These are phyloP conservation scores for Bujurquina vittata DNA, from an alignment of 2,113 vertebrate genomes.

Conservation along the genomic window DNA sequence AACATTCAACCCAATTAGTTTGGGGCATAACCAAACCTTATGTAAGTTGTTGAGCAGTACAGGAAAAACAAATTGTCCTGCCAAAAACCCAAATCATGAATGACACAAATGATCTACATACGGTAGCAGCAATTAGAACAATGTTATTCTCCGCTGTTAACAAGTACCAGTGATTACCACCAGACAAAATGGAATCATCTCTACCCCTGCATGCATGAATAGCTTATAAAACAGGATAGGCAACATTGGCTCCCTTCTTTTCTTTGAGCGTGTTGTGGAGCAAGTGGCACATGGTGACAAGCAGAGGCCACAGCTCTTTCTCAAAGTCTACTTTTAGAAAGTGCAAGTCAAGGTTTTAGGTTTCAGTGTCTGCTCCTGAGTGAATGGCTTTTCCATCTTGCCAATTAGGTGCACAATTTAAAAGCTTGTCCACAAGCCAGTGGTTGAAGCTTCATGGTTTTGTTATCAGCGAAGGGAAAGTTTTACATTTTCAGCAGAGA, in stretches of 20 bases:
- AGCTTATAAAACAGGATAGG: constrained; percentile 37
- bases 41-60: constrained; percentile 16
- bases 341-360: constrained; percentile 82
- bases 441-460: constrained; percentile 12
- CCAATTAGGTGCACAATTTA: constrained; percentile 67
- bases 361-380: constrained; percentile 75
- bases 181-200: constrained; percentile 26
- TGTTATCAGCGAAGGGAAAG: background rate
- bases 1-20: constrained; percentile 51
- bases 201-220: constrained; percentile 14
- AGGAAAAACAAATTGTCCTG: constrained; percentile 63
- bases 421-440: constrained; percentile 38
- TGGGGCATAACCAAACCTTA: constrained; percentile 34
- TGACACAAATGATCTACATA: constrained; percentile 39
- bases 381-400: constrained; percentile 78
- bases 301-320: constrained; percentile 58
- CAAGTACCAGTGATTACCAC: constrained; percentile 8
- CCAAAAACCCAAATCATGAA: constrained; percentile 52
- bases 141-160: constrained; percentile 26
- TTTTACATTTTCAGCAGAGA: background rate
- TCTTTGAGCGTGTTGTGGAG: constrained; percentile 46
- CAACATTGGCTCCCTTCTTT: constrained; percentile 25
- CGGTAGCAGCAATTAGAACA: constrained; percentile 41
- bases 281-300: constrained; percentile 72
- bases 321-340: constrained; percentile 84